These are phyloP conservation scores for Elaphurus davidianus DNA, from an alignment of 2,113 vertebrate genomes.

Conservation along the genomic window DNA sequence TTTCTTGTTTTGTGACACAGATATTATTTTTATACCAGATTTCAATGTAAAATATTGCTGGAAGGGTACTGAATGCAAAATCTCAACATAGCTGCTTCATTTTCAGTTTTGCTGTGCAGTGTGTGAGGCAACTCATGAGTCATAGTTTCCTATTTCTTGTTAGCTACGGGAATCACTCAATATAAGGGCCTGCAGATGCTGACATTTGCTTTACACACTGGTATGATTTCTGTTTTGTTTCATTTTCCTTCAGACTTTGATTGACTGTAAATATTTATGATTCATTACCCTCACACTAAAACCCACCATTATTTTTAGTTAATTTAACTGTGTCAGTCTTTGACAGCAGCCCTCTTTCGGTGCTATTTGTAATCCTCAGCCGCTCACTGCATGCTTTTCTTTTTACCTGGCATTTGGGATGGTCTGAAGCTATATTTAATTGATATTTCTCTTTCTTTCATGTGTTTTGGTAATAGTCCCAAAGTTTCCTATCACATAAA, in stretches of 20 bases:
- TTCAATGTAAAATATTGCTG: slow-evolving; percentile 13
- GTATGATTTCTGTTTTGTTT: not conserved
- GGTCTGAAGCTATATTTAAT: not conserved
- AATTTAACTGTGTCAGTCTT: not conserved
- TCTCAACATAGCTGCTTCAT: not conserved
- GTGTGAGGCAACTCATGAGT: not conserved
- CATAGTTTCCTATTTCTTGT: not conserved
- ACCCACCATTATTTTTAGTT: not conserved
- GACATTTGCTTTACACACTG: not conserved
- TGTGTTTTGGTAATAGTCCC: not conserved
- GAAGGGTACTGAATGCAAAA: not conserved
- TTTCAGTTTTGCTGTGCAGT: slow-evolving; percentile 16
- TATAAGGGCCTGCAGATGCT: not conserved
- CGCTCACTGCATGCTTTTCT: not conserved
- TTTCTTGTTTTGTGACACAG: not conserved
- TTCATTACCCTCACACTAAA: not conserved
- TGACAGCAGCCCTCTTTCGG: not conserved
- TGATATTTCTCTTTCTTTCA: not conserved
- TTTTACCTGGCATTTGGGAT: not conserved
- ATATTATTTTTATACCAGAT: not conserved
- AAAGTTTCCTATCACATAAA: not conserved
- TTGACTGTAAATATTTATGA: not conserved
- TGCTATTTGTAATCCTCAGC: not conserved
- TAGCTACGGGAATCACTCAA: not conserved
- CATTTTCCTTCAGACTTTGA: not conserved